Evolutionary conservation across 37 sponge, comb jelly and placozoan species (phyloP), one percentile per base, ranked within the genome.

Genomic region (Crambe crambe): DNA sequence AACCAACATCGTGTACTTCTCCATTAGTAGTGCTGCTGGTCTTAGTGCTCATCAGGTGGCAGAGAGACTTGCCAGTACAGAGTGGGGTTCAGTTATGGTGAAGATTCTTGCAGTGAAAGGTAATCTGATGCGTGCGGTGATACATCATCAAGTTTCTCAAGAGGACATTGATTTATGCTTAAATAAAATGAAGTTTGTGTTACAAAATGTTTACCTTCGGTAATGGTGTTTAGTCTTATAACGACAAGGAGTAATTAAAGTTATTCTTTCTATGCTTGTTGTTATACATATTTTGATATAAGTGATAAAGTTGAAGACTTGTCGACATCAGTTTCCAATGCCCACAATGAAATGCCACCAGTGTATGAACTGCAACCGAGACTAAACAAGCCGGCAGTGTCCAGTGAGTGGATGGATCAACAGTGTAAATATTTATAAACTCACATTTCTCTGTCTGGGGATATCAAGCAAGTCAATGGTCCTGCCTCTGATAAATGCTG

Each of bases 1-100:
- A 57, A 78, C 90, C 1, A 93, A 93, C 74, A 89, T 93, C 18
- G 84, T 93, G 1, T 32, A 80, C 6, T 89, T 93, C 37, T 17
- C 22, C 0, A 18, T 93, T 2, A 17, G 15, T 4, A 39, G 81
- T 32, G 23, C 23, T 3, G 64, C 59, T 0, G 51, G 6, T 25
- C 51, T 80, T 34, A 87, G 77, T 47, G 72, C 78, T 0, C n/a
- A 69, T 21, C 73, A 83, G 42, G 70, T 92, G 26, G 75, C 51
- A 2, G 80, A 63, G 22, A 57, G 26, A 32, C 72, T 87, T 43
- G 86, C 30, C n/a, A 31, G 23, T 3, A 41, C n/a, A 12, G 61
- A 20, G 0, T 43, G 66, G n/a, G 62, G 37, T n/a, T 31, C 42
- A 17, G 58, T 62, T 17, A 38, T 36, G 15, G 66, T 82, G 29